A percentile compares a stretch with the other conserved stretches of the same genome.
These are phyloP conservation scores for Rhinella marina DNA, from an alignment of 2,797 vertebrate genomes.

Conservation along the genomic window DNA sequence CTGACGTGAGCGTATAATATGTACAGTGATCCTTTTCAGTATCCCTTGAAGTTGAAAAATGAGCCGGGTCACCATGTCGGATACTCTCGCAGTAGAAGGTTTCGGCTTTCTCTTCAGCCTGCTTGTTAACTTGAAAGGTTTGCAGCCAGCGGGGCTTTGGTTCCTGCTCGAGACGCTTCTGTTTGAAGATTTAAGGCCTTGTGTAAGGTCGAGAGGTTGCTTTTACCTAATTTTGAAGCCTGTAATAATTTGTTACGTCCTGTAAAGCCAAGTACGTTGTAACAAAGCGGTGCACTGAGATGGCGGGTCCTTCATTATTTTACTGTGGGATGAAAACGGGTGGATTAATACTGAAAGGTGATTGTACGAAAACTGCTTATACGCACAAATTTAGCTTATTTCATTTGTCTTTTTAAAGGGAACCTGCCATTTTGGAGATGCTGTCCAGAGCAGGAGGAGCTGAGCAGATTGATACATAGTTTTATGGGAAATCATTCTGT, in stretches of 20 bases:
- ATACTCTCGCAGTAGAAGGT: not conserved
- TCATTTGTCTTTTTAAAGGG: too few relatives aligned
- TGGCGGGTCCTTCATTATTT: not conserved
- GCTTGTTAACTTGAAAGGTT: slow-evolving; percentile 32
- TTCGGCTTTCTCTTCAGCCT: not conserved
- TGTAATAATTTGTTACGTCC: not conserved
- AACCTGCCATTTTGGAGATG: too few relatives aligned
- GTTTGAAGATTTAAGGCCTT: slow-evolving; percentile 16
- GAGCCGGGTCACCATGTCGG: not conserved
- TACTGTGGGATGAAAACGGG: not conserved
- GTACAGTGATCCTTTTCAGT: not conserved
- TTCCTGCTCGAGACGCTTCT: slow-evolving; percentile 5
- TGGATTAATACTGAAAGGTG: not conserved
- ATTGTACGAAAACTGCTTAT: too few relatives aligned
- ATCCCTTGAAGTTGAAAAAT: not conserved
- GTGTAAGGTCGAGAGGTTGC: not conserved
- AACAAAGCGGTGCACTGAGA: slow-evolving; percentile 6
- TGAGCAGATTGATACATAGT: too few relatives aligned
- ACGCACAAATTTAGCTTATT: too few relatives aligned
- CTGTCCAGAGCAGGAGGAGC: too few relatives aligned
- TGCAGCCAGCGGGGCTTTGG: slow-evolving; percentile 1
- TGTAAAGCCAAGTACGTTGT: not conserved
- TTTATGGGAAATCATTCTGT: too few relatives aligned
- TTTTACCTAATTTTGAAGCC: not conserved
- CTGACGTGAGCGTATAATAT: not conserved